Evolutionary conservation across 2,797 vertebrate genomes (phyloP).

Genomic region (Chromobotia macracanthus): DNA sequence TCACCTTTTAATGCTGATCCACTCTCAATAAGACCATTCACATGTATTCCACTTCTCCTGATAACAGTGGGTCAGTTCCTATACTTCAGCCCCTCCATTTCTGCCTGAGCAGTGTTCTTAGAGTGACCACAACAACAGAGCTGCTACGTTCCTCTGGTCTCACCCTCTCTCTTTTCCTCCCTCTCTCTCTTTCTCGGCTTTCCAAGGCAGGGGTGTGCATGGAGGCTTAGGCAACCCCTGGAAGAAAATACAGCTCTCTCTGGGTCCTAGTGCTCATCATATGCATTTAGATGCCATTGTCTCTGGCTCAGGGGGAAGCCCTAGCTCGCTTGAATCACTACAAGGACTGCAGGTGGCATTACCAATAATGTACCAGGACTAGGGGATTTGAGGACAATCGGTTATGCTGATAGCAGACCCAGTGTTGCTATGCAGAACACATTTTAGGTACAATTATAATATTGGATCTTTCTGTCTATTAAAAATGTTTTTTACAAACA

Average conservation of each 20-base stretch:
- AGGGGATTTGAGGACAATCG: not conserved
- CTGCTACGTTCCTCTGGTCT: slow-evolving; percentile 72
- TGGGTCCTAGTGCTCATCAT: slow-evolving; percentile 76
- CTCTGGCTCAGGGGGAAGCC: slow-evolving; percentile 61
- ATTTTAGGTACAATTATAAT: not conserved
- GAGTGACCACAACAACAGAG: slow-evolving; percentile 69
- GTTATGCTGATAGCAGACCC: not conserved
- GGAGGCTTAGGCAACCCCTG: slow-evolving; percentile 70
- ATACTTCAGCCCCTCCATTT: slow-evolving; percentile 76
- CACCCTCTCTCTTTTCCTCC: slow-evolving; percentile 40
- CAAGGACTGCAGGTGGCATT: slow-evolving; percentile 74
- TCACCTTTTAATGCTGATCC: slow-evolving; percentile 84
- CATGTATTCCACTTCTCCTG: slow-evolving; percentile 63
- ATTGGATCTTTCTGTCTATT: not conserved
- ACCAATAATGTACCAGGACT: slow-evolving; percentile 70
- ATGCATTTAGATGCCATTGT: slow-evolving; percentile 74
- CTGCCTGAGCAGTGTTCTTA: slow-evolving; percentile 74
- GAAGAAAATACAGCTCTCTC: slow-evolving; percentile 64
- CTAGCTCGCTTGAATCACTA: slow-evolving; percentile 52
- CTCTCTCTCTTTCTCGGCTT: slow-evolving; percentile 54
- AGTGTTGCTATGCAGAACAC: not conserved
- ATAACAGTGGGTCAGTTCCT: slow-evolving; percentile 79
- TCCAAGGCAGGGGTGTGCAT: slow-evolving; percentile 57
- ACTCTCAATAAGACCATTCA: slow-evolving; percentile 75
- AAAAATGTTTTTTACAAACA: not conserved